Conservation (phyloP, 2,113 vertebrate genomes). For the Silurus glanis region DNA sequence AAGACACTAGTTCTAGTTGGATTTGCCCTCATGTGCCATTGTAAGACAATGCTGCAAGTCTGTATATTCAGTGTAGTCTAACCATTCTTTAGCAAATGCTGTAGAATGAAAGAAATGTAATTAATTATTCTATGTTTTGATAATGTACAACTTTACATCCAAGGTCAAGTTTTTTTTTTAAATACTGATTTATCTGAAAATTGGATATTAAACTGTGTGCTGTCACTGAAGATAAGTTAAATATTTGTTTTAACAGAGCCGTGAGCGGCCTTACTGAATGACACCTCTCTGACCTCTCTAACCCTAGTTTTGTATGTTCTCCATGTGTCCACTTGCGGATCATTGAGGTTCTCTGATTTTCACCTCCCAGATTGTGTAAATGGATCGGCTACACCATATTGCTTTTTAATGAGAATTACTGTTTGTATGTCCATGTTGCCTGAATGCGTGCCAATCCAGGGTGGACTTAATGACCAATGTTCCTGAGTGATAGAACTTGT, state of each 20-base stretch:
- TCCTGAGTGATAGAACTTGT: neutral
- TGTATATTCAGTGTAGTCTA: neutral
- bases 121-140: neutral
- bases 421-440: neutral
- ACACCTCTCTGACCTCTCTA: neutral
- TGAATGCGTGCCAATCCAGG: neutral
- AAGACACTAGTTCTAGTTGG: neutral
- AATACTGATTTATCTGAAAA: neutral
- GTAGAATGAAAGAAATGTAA: neutral
- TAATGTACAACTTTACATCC: neutral
- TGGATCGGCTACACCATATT: neutral
- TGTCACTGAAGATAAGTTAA: neutral
- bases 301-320: neutral
- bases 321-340: neutral
- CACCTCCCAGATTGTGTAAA: neutral
- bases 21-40: slow-evolving; percentile 5
- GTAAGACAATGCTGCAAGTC: neutral
- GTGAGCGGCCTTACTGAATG: neutral
- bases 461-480: neutral
- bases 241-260: neutral
- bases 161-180: neutral
- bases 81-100: neutral
- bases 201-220: neutral
- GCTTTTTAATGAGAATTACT: neutral
- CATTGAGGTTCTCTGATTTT: neutral